phyloP scores from a whole-genome alignment of 2,888 invertebrate species.

The Cantharis nigra region DNA sequence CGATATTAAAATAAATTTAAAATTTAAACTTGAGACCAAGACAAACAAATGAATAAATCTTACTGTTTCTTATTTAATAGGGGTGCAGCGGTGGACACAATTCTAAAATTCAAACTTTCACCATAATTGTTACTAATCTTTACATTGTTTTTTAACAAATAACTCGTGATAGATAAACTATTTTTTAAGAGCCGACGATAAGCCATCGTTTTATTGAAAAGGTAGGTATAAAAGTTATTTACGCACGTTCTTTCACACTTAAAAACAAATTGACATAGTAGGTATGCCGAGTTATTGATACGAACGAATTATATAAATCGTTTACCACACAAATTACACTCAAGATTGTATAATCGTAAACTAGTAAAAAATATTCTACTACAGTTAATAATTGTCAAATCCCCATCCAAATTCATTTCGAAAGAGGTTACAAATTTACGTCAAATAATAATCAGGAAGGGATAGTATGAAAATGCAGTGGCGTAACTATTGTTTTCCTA shows the following conservation, averaged over 20 bases:
- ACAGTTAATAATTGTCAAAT: not conserved
- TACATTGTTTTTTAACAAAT: not conserved
- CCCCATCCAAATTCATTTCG: not conserved
- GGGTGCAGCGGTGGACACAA: slow-evolving; percentile 34
- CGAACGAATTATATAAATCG: not conserved
- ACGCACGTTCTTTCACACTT: not conserved
- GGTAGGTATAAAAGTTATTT: not conserved
- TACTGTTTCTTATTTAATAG: slow-evolving; percentile 49
- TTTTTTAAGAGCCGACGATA: slow-evolving; percentile 17
- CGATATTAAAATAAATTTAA: not conserved
- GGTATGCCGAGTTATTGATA: not conserved
- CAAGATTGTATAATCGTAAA: not conserved
- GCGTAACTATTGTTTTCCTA: not conserved
- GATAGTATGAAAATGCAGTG: not conserved
- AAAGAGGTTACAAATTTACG: not conserved
- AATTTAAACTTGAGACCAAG: not conserved
- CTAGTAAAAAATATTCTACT: not conserved
- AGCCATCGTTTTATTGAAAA: slow-evolving; percentile 8
- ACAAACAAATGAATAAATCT: slow-evolving; percentile 24
- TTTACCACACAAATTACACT: not conserved
- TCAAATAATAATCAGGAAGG: not conserved
- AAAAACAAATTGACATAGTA: not conserved
- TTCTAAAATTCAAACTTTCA: slow-evolving; percentile 4
- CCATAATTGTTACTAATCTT: not conserved
- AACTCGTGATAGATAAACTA: slow-evolving; percentile 1